Base-by-base conservation (phyloP, 2,113 vertebrate genomes). In the Halcyon senegalensis region DNA sequence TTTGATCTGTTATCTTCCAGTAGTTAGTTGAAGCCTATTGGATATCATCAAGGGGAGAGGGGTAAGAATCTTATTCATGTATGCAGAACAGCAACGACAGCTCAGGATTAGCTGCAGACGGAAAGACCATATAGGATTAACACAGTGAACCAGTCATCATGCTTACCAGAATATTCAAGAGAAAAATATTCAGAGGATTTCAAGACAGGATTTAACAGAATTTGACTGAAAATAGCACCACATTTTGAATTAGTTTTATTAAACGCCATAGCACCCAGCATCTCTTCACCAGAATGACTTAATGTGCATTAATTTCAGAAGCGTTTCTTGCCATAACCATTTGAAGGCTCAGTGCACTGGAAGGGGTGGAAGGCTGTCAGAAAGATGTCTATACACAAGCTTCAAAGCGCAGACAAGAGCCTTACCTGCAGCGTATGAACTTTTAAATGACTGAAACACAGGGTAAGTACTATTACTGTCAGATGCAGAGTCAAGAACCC, bases 71-170 rank as follows among this genome's bases (percentile, higher is more conserved):
- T 90, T 85, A 95, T 84, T 97, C 88, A 88, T 93, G 88, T 80
- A 93, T 92, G 83, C 86, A 92, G 84, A 91, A 59, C 91, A 92
- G 66, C 84, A 91, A 96, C 43, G 96, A 51, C 81, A 96, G 85
- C 89, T 97, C 83, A 87, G 97, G 93, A 96, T 95, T 97, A 97
- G 91, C 78, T 89, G 88, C 89, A 95, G 96, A 95, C 93, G 91
- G 95, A 92, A 91, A 95, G 95, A 94, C 97, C 93, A 93, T 83
- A 91, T 3, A 84, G 80, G 94, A 96, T 96, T 90, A 95, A 85
- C 84, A 97, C 89, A 96, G 89, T 87, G 91, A 97, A 96, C 87
- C 78, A 97, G 93, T 43, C 95, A 94, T 66, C 77, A 33, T n/a
- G 88, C 89, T 43, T 75, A 90, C 82, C 41, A 87, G 90, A 96